Conservation (phyloP, 1,140 invertebrate genomes). For the Phenacoccus solenopsis region DNA sequence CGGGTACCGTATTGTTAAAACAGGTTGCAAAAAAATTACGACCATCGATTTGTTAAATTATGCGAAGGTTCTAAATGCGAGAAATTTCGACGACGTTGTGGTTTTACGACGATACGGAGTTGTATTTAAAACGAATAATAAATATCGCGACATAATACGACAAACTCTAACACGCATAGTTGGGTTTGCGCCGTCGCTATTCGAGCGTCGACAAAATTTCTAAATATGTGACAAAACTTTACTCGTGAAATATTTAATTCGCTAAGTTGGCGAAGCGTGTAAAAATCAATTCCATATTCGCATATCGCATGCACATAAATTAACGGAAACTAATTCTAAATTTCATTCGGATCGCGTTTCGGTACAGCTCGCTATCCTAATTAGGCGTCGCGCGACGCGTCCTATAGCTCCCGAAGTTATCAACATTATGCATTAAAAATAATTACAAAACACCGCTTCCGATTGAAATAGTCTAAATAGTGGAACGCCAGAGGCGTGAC, state of each 20-base stretch:
- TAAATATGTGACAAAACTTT: not conserved
- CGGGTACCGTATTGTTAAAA: too few species aligned
- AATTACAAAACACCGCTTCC: not conserved
- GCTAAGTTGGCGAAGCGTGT: not conserved
- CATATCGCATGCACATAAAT: not conserved
- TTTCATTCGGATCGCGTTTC: not conserved
- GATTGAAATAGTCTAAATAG: not conserved
- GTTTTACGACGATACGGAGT: too few species aligned
- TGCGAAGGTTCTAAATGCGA: too few species aligned
- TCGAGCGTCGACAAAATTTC: too few species aligned
- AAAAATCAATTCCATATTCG: not conserved
- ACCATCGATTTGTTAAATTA: too few species aligned
- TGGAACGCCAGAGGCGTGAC: not conserved
- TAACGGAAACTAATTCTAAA: not conserved
- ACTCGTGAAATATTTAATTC: not conserved
- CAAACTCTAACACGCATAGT: too few species aligned
- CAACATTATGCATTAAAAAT: conserved; percentile 3
- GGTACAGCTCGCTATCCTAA: too few species aligned
- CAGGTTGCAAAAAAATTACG: too few species aligned
- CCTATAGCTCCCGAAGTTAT: not conserved
- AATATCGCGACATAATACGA: too few species aligned
- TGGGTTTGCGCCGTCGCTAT: too few species aligned
- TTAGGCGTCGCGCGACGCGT: not conserved
- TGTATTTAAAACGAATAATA: too few species aligned
- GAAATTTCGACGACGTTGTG: too few species aligned